phyloP scores from a whole-genome alignment of 1,140 invertebrate species.

The Venturia canescens region DNA sequence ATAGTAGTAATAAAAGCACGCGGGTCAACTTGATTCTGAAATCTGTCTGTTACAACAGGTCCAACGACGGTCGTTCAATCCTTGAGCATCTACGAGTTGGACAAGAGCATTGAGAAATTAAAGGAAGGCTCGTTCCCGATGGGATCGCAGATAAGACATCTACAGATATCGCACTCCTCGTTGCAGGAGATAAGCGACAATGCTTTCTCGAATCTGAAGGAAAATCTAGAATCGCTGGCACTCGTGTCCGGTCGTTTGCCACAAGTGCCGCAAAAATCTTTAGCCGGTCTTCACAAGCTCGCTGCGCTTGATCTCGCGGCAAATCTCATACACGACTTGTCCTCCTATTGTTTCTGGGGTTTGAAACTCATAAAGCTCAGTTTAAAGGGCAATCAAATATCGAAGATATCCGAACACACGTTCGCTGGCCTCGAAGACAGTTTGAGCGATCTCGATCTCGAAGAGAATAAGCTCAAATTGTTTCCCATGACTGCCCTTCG shows the following conservation, averaged over 20 bases:
- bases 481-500: constrained; percentile 89
- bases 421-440: constrained; percentile 90
- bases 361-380: constrained; percentile 89
- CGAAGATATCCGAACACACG: constrained; percentile 88
- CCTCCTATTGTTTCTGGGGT: constrained; percentile 92
- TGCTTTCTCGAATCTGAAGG: constrained; percentile 84
- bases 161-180: constrained; percentile 90
- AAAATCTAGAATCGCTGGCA: constrained; percentile 87
- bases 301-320: constrained; percentile 89
- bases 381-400: constrained; percentile 88
- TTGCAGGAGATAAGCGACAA: constrained; percentile 86
- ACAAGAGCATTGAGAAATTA: constrained; percentile 84
- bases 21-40: no score
- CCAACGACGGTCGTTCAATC: constrained; percentile 82
- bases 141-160: constrained; percentile 85
- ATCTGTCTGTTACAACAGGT: constrained; percentile 64
- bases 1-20: no score
- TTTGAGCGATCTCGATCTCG: constrained; percentile 88
- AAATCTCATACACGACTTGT: constrained; percentile 89
- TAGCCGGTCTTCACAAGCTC: constrained; percentile 84
- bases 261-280: constrained; percentile 88
- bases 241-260: constrained; percentile 88
- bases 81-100: constrained; percentile 90
- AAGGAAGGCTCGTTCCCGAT: constrained; percentile 84
- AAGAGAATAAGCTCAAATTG: constrained; percentile 88